Conservation (phyloP, 2,113 vertebrate genomes). For the Rynchops niger region DNA sequence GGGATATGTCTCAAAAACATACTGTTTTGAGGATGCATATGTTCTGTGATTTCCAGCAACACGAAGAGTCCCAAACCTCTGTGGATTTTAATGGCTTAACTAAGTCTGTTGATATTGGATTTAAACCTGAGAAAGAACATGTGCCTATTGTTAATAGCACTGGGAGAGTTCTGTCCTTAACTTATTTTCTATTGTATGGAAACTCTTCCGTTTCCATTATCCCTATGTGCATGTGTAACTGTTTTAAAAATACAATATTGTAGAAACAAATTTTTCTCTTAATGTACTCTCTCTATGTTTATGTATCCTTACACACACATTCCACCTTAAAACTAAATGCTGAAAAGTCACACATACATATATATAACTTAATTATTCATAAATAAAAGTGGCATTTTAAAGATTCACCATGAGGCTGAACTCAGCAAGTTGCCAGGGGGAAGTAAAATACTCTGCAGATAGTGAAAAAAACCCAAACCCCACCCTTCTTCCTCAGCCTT, state of each 20-base stretch:
- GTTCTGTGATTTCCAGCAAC: not conserved
- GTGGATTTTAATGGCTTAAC: constrained; percentile 8
- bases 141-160: not conserved
- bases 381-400: not conserved
- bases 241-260: not conserved
- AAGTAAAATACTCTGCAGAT: not conserved
- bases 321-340: not conserved
- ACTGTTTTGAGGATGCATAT: not conserved
- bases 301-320: not conserved
- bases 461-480: not conserved
- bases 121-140: constrained; percentile 9
- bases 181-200: not conserved
- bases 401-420: not conserved
- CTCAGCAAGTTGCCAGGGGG: not conserved
- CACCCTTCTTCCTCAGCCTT: not conserved
- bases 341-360: not conserved
- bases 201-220: not conserved
- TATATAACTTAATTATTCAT: not conserved
- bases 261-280: not conserved
- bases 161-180: not conserved
- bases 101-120: not conserved
- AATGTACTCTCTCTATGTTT: not conserved
- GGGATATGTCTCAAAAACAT: not conserved
- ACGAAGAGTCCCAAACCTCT: not conserved
- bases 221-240: not conserved